Base-by-base conservation (phyloP, 2,797 vertebrate genomes). In the Furcifer pardalis region DNA sequence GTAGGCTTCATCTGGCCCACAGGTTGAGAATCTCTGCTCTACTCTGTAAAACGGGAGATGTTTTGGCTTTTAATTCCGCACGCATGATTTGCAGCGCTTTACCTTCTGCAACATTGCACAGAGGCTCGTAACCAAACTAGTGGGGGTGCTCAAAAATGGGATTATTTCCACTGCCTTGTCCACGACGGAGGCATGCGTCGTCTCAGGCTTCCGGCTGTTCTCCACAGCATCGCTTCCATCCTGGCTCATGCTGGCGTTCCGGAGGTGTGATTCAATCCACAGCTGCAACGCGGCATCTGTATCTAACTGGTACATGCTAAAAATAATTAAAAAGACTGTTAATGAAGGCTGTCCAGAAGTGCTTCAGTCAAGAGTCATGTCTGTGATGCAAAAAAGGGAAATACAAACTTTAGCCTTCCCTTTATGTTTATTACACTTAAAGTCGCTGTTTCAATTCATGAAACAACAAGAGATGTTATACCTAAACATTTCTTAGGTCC, bases 251-350 rank as follows among this genome's bases (percentile, higher is more conserved):
- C 65, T 90, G 3, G 91, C 86, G 30, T 91, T 94, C 74, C 96
- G 96, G 56, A 99, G 95, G 2, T 98, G 94, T 0, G 97, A 98
- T 92, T 98, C 98, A n/a, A 99, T 97, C 94, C 98, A 99, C 32
- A 97, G 95, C 91, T 97, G 98, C 68, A 99, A 97, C 1, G 98
- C 97, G 1, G 92, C 81, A 77, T 99, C 97, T 1, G 93, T 96
- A 93, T 99, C 97, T 87, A 99, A 90, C 84, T 94, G 96, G 88
- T 97, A 99, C 1, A 98, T 95, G 79, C 98, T 99, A 84, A 72
- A 90, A 86, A 42, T 62, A 56, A 15, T 15, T 23, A 52, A 72
- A 46, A 85, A 56, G 23, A 19, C 1, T 21, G 15, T 13, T 25
- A 32, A 42, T n/a, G n/a, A n/a, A n/a, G n/a, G n/a, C n/a, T n/a